Base-by-base conservation (phyloP, 1,140 invertebrate species). In the Conus betulinus region DNA sequence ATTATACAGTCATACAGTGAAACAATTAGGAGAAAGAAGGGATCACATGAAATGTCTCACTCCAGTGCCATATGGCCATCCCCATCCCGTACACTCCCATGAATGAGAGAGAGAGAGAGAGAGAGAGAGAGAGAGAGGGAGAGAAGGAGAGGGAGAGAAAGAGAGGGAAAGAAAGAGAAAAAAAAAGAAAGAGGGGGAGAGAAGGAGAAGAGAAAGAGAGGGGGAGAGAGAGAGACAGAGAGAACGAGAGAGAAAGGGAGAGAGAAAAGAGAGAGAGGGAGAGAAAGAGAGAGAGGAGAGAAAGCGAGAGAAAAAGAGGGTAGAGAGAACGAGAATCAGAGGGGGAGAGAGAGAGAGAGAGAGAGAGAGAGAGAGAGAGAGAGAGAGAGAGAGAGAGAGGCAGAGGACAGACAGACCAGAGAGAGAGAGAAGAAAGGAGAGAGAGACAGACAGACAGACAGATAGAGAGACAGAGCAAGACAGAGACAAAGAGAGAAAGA, bases 281-380 rank as follows among this genome's bases (percentile, higher is more conserved):
- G n/a, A 25, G n/a, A 6, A n/a, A 23, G 71, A n/a, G 71, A 74
- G 71, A n/a, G 23, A 23, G 71, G 71, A n/a, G 71, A n/a, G 71
- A n/a, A 23, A 74, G 71, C 8, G 71, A 74, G 71, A 74, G 71
- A 74, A 25, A 74, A 23, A 74, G 71, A 74, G 71, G 23, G 71
- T 11, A 23, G 23, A 25, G 23, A 23, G 23, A 23, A 74, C 17
- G 23, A 6, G 23, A 74, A 23, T 11, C 8, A 74, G 71, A 74
- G 71, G 23, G 71, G 23, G 71, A 25, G 71, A 25, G 71, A 74
- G 71, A 74, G 71, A 74, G 71, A 74, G 71, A 74, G 17, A 74
- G 71, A 83, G 13, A 83, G 39, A 83, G 39, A 83, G 53, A 53
- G 53, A 83, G 39, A 83, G 53, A 53, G 53, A 83, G 39, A 83